Base-by-base conservation (phyloP, 2,888 invertebrate genomes). In the Morpho deidamia region DNA sequence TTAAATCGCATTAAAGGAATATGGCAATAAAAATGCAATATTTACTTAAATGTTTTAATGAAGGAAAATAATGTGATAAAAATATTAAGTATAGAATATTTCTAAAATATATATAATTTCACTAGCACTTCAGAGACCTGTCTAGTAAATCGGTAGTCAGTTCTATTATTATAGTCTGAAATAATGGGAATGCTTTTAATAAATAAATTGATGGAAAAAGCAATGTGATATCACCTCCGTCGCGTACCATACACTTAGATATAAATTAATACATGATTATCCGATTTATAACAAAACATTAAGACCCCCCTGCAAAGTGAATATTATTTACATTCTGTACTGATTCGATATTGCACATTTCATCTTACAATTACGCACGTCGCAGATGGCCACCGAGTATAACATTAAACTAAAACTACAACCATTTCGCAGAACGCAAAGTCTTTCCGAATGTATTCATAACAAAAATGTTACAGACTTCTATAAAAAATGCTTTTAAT, bases 21-120 rank as follows among this genome's bases (percentile, higher is more conserved):
- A 23, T 23, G 23, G 23, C 3, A 23, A 23, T 23, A 5, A 65
- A 68, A 71, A 67, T 35, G 39, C 50, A 53, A 14, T 11, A 68
- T 71, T 67, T 69, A 69, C 70, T 79, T 62, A 67, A 77, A 78
- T 74, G 70, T 68, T 83, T 84, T 86, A 85, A 81, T 86, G 72
- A 83, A 82, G 80, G 81, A 86, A 87, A 88, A 83, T 83, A 85
- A 86, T 82, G 81, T 78, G 82, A 83, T 84, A 86, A 84, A 83
- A 84, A 86, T 83, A 84, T 78, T 81, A 79, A 81, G 78, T 83
- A 83, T 83, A 83, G 74, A 81, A 79, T 80, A 81, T 79, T 76
- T 82, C 79, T 81, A 83, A 77, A 80, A 75, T 78, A 82, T 80
- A 65, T 56, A 77, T n/a, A 37, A 78, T 78, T 79, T 78, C 80